A percentile compares a stretch with the other conserved stretches of the same genome.
Conservation (phyloP, 2,797 vertebrate species). For the Craterocephalus amniculus region DNA sequence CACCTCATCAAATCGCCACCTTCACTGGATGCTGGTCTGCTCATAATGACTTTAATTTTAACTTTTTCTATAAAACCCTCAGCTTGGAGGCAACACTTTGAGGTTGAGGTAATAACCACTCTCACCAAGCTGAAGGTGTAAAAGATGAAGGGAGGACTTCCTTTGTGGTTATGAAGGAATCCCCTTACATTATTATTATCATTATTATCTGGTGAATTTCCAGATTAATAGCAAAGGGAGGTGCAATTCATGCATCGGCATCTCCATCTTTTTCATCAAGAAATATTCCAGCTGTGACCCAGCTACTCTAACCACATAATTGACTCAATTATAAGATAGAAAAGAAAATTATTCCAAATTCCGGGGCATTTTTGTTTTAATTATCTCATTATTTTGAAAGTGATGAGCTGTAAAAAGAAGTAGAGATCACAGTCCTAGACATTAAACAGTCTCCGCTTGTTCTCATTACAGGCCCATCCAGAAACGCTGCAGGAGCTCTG, state of each 20-base stretch:
- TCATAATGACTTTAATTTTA: constrained; percentile 34
- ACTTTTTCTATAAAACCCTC: constrained; percentile 34
- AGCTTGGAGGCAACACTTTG: constrained; percentile 35
- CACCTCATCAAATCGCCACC: constrained; percentile 53
- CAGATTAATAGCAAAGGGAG: background rate
- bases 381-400: background rate
- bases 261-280: background rate
- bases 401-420: background rate
- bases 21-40: constrained; percentile 45
- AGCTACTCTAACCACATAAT: background rate
- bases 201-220: background rate
- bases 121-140: constrained; percentile 21
- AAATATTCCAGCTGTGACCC: background rate
- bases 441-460: background rate
- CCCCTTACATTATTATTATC: background rate
- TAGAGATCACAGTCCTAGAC: background rate
- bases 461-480: background rate
- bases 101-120: constrained; percentile 47
- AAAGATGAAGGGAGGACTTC: constrained; percentile 31
- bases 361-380: background rate
- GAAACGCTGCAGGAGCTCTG: background rate
- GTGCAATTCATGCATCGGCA: background rate
- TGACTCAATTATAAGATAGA: background rate
- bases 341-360: constrained; percentile 8
- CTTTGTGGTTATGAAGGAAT: constrained; percentile 11